A percentile compares a stretch with the other conserved stretches of the same genome.
These are phyloP conservation scores for Drosophila bifasciata DNA, from an alignment of 1,140 invertebrate genomes.

Conservation along the genomic window DNA sequence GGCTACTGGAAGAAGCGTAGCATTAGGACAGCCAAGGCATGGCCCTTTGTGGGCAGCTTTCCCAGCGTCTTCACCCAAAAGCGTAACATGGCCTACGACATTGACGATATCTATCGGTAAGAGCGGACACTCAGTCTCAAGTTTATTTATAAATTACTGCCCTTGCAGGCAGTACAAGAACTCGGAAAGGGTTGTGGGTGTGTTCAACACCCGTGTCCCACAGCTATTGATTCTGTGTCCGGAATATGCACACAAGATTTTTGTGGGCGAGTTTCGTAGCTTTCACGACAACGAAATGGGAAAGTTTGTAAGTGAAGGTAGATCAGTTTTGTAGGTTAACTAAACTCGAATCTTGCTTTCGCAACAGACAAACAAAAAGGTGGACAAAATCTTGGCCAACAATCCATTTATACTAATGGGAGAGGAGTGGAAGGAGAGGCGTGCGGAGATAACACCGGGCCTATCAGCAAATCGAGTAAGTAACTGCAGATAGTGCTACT, in stretches of 20 bases:
- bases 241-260: constrained; percentile 84
- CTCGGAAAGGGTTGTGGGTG: constrained; percentile 54
- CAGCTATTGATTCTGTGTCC: constrained; percentile 84
- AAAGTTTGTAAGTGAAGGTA: constrained; percentile 30
- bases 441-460: constrained; percentile 85
- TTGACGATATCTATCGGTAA: constrained; percentile 60
- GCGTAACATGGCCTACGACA: constrained; percentile 54
- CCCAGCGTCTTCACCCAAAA: constrained; percentile 59
- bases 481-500: background rate
- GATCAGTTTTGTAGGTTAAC: too few relatives aligned
- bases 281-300: constrained; percentile 77
- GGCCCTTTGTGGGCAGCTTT: constrained; percentile 69
- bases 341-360: too few relatives aligned
- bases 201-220: constrained; percentile 51
- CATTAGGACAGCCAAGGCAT: constrained; percentile 61
- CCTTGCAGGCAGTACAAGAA: constrained; percentile 44
- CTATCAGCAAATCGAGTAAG: constrained; percentile 84
- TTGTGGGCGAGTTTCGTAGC: constrained; percentile 84
- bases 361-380: constrained; percentile 65
- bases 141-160: background rate
- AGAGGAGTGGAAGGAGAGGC: constrained; percentile 85
- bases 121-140: background rate
- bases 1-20: constrained; percentile 76
- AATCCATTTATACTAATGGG: constrained; percentile 84
- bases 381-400: constrained; percentile 80